Percentiles rank a stretch among this genome's conserved stretches.
Evolutionary conservation across 2,113 vertebrate genomes (phyloP).

Genomic region (Chascanopsetta lugubris): DNA sequence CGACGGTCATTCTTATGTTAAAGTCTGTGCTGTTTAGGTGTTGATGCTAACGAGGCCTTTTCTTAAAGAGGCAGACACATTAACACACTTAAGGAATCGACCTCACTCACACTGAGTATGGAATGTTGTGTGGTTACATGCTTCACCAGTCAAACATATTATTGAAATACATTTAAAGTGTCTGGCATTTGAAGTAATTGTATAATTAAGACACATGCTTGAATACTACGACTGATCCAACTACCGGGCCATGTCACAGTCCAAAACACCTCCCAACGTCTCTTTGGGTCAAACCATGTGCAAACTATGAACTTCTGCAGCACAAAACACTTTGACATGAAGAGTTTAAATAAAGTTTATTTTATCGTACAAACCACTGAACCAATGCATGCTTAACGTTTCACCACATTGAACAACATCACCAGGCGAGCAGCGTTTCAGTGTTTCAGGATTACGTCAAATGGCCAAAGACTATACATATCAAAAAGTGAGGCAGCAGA

Average conservation of each 20-base stretch:
- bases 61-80: background rate
- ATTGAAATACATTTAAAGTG: no score
- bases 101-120: background rate
- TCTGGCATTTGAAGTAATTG: no score
- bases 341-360: background rate
- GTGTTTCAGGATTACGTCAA: background rate
- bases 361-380: background rate
- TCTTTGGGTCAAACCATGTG: background rate
- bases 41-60: slow-evolving; percentile 1
- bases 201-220: no score
- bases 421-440: background rate
- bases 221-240: no score
- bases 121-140: no score
- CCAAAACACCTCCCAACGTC: background rate
- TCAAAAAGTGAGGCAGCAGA: background rate
- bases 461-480: background rate
- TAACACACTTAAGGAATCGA: background rate
- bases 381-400: background rate
- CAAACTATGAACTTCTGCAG: no score
- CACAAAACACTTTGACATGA: background rate
- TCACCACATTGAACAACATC: background rate
- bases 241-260: background rate
- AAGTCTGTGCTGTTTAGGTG: background rate
- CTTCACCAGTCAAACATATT: no score
- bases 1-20: background rate